A percentile compares a stretch with the other conserved stretches of the same genome.
These are phyloP conservation scores for Rhea pennata DNA, from an alignment of 2,113 vertebrate species.

Conservation along the genomic window DNA sequence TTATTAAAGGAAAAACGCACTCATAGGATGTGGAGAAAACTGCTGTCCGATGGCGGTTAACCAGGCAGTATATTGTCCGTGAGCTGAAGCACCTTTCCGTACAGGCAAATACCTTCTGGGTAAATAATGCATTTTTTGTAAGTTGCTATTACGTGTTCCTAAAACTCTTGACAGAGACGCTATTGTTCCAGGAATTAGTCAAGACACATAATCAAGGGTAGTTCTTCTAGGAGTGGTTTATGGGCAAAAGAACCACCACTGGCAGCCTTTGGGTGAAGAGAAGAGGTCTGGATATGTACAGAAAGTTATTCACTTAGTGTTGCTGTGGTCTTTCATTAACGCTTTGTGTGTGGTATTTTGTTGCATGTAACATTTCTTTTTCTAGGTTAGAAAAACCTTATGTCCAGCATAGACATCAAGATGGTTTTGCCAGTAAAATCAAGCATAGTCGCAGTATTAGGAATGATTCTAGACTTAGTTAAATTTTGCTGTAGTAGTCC, in stretches of 20 bases:
- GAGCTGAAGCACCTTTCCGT: neutral
- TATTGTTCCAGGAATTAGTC: neutral
- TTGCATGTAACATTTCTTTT: neutral
- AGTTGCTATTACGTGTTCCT: neutral
- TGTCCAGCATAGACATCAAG: neutral
- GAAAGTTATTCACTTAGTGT: neutral
- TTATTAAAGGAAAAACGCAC: neutral
- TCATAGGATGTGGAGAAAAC: neutral
- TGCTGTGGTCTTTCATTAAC: neutral
- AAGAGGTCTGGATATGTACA: neutral
- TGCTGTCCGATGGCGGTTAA: neutral
- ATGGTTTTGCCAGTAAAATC: slow-evolving; percentile 31
- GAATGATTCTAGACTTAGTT: slow-evolving; percentile 27
- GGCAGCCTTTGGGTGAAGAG: neutral
- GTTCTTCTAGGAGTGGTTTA: neutral
- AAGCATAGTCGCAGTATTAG: slow-evolving; percentile 58
- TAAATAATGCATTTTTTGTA: neutral
- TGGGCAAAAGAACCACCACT: neutral
- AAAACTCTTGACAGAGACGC: neutral
- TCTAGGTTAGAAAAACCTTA: neutral
- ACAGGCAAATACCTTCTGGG: neutral
- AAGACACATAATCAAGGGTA: neutral
- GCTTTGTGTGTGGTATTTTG: slow-evolving; percentile 19
- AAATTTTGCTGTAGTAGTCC: slow-evolving; percentile 38
- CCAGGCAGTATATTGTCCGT: neutral